phyloP scores from a whole-genome alignment of 2,888 invertebrate species.

The Phymatocera aterrima region DNA sequence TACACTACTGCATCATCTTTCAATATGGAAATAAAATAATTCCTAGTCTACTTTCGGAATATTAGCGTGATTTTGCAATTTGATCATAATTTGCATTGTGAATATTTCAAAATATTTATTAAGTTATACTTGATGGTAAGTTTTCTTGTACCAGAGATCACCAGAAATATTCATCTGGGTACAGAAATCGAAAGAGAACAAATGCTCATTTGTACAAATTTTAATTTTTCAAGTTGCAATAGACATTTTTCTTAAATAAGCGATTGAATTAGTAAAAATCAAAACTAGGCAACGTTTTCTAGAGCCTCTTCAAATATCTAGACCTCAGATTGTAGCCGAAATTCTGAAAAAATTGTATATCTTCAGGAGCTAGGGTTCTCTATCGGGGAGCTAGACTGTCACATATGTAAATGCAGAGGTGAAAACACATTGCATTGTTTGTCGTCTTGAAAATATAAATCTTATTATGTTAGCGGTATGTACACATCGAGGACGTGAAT shows the following conservation, averaged over 20 bases:
- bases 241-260: not conserved
- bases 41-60: not conserved
- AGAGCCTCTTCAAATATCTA: not conserved
- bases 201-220: not conserved
- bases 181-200: not conserved
- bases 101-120: not conserved
- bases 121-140: not conserved
- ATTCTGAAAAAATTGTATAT: not conserved
- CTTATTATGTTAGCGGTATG: not conserved
- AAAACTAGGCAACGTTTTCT: conserved; percentile 17
- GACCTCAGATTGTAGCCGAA: not conserved
- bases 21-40: not conserved
- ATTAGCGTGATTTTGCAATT: not conserved
- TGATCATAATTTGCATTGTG: not conserved
- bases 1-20: not conserved
- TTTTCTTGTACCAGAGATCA: not conserved
- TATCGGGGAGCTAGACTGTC: not conserved
- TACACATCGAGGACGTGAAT: conserved; percentile 45
- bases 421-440: not conserved
- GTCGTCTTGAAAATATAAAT: conserved; percentile 26
- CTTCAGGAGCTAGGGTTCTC: not conserved
- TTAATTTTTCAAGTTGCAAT: not conserved
- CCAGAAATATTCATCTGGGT: not conserved
- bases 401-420: conserved; percentile 17
- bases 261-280: conserved; percentile 6